These are phyloP conservation scores for Arenaria interpres DNA, from an alignment of 2,113 vertebrate species.

Conservation along the genomic window DNA sequence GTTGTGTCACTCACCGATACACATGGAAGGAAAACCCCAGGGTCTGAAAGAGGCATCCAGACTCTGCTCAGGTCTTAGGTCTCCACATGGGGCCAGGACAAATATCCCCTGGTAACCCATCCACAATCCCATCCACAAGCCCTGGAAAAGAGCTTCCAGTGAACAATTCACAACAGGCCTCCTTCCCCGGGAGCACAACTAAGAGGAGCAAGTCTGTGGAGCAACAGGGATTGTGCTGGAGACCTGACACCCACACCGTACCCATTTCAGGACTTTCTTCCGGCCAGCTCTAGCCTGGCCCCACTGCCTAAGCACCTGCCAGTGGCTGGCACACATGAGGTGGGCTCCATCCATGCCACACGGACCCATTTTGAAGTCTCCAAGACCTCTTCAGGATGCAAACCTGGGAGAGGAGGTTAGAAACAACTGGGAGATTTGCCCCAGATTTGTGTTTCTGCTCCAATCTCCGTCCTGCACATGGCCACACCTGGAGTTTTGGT, in stretches of 20 bases:
- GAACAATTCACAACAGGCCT: neutral
- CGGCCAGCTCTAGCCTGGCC: neutral
- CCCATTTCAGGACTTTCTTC: neutral
- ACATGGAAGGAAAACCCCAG: accelerated
- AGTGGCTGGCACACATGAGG: accelerated
- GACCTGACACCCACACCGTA: accelerated
- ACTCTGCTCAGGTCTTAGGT: neutral
- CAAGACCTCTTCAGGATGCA: neutral
- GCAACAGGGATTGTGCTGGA: neutral
- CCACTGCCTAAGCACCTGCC: neutral
- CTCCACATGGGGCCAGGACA: accelerated
- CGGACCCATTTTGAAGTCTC: neutral
- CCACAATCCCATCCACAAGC: too few relatives aligned
- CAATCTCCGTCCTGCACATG: accelerated
- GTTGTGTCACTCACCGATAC: neutral
- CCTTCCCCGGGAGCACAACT: neutral
- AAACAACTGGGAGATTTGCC: neutral
- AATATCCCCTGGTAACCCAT: neutral
- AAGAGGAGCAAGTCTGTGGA: neutral
- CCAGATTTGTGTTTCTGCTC: neutral
- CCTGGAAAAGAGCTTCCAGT: neutral
- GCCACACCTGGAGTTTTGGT: neutral
- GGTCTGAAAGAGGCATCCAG: neutral
- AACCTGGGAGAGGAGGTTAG: neutral
- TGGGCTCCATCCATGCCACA: neutral